phyloP scores from a whole-genome alignment of 1,140 invertebrate species.

The Eumaeus atala region DNA sequence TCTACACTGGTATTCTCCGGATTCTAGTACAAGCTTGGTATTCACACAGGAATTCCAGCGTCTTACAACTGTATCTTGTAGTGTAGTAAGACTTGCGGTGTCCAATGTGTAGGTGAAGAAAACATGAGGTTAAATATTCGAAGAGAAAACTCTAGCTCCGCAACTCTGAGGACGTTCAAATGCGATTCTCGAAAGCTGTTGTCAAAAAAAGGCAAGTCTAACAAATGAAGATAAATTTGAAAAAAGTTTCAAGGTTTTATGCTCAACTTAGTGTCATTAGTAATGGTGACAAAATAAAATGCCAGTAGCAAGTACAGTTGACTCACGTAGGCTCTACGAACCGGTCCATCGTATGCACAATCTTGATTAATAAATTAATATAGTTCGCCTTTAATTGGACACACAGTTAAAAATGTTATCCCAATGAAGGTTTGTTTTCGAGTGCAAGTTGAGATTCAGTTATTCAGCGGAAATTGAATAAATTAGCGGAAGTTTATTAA shows the following conservation, averaged over 20 bases:
- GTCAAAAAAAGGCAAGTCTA: not conserved
- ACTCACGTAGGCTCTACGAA: conserved; percentile 35
- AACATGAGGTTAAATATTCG: too few relatives aligned
- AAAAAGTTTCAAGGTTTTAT: not conserved
- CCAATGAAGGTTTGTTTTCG: conserved; percentile 11
- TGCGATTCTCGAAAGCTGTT: too few relatives aligned
- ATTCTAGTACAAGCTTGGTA: too few relatives aligned
- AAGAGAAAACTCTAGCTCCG: too few relatives aligned
- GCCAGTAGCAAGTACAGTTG: conserved; percentile 24
- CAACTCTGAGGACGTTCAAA: too few relatives aligned
- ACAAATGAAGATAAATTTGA: not conserved
- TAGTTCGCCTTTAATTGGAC: conserved; percentile 54
- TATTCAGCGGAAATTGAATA: too few relatives aligned
- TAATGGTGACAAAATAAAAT: conserved; percentile 26
- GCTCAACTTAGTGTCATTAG: conserved; percentile 10
- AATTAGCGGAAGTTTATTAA: too few relatives aligned
- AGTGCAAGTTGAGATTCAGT: not conserved
- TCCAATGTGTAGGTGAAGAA: too few relatives aligned
- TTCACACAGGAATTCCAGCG: too few relatives aligned
- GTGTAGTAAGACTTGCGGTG: too few relatives aligned
- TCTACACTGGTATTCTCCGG: too few relatives aligned
- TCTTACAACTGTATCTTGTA: too few relatives aligned
- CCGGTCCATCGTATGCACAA: conserved; percentile 37
- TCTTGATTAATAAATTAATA: conserved; percentile 57
- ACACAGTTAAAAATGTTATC: conserved; percentile 22